These are phyloP conservation scores for Drosophila sucinea DNA, from an alignment of 1,140 invertebrate species.

Conservation along the genomic window DNA sequence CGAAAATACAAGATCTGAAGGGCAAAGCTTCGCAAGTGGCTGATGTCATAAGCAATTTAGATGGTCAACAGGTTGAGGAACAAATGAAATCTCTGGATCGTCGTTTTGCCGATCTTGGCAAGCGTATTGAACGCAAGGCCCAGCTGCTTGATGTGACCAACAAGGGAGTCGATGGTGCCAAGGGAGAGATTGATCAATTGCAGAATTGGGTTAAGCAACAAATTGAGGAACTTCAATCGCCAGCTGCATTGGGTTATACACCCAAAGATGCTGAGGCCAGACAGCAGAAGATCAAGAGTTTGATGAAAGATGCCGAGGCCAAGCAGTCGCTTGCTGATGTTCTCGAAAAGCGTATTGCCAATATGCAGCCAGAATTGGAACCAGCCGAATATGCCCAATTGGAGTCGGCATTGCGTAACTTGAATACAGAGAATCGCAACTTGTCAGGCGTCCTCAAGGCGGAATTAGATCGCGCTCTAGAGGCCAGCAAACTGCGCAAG, in stretches of 20 bases:
- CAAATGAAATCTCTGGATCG: constrained; percentile 93
- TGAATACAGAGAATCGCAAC: constrained; percentile 89
- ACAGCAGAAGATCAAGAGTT: constrained; percentile 88
- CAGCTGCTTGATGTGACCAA: constrained; percentile 91
- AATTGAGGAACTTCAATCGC: constrained; percentile 87
- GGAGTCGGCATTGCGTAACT: constrained; percentile 86
- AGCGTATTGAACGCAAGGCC: constrained; percentile 91
- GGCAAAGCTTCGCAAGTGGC: constrained; percentile 88
- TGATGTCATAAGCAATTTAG: constrained; percentile 92
- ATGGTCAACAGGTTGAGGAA: constrained; percentile 95
- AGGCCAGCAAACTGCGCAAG: constrained; percentile 87
- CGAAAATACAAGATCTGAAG: constrained; percentile 88
- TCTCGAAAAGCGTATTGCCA: constrained; percentile 91
- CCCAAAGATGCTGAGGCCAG: constrained; percentile 89
- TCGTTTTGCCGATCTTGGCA: constrained; percentile 91
- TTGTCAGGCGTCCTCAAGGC: constrained; percentile 88
- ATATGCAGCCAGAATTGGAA: constrained; percentile 94
- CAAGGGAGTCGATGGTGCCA: constrained; percentile 90
- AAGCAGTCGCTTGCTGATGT: constrained; percentile 92
- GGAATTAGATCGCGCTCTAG: constrained; percentile 88
- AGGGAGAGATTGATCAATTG: constrained; percentile 89
- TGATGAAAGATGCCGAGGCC: constrained; percentile 92
- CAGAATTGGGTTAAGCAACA: constrained; percentile 92
- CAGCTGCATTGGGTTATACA: constrained; percentile 89
- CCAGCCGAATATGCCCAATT: constrained; percentile 89